These are phyloP conservation scores for Enteromius treurensis DNA, from an alignment of 2,797 vertebrate species.

Conservation along the genomic window DNA sequence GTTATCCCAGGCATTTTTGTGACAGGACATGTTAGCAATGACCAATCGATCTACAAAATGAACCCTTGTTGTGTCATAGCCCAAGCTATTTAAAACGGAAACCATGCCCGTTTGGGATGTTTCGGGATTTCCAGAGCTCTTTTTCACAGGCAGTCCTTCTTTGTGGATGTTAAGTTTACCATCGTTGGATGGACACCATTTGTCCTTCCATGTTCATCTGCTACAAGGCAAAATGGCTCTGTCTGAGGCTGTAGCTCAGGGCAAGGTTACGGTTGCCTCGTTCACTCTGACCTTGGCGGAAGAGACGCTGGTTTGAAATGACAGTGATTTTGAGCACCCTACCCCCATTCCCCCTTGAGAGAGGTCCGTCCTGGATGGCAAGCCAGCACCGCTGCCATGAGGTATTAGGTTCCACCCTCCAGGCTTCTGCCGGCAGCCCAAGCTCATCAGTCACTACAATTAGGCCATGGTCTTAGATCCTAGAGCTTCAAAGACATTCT, in stretches of 20 bases:
- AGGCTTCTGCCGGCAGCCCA: constrained; percentile 73
- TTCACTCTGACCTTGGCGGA: constrained; percentile 67
- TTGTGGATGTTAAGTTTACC: not conserved
- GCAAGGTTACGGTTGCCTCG: constrained; percentile 65
- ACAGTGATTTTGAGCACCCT: constrained; percentile 71
- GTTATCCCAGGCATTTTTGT: constrained; percentile 12
- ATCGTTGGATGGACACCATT: constrained; percentile 19
- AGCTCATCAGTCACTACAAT: constrained; percentile 80
- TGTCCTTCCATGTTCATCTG: constrained; percentile 10
- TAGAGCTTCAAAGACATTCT: constrained; percentile 53
- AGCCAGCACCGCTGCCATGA: constrained; percentile 56
- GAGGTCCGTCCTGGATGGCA: constrained; percentile 58
- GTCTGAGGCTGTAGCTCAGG: constrained; percentile 51
- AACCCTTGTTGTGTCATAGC: not conserved
- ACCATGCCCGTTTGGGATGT: constrained; percentile 8
- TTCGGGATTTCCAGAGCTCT: constrained; percentile 17
- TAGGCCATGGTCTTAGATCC: constrained; percentile 77
- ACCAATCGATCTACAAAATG: constrained; percentile 22
- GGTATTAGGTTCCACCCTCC: constrained; percentile 64
- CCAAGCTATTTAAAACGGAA: not conserved
- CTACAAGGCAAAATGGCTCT: constrained; percentile 38
- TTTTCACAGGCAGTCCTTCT: not conserved
- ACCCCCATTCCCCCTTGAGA: constrained; percentile 63
- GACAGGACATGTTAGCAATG: constrained; percentile 7
- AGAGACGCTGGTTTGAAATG: constrained; percentile 73